Evolutionary conservation across 2,113 vertebrate species (phyloP).

Genomic region (Pygoscelis adeliae): DNA sequence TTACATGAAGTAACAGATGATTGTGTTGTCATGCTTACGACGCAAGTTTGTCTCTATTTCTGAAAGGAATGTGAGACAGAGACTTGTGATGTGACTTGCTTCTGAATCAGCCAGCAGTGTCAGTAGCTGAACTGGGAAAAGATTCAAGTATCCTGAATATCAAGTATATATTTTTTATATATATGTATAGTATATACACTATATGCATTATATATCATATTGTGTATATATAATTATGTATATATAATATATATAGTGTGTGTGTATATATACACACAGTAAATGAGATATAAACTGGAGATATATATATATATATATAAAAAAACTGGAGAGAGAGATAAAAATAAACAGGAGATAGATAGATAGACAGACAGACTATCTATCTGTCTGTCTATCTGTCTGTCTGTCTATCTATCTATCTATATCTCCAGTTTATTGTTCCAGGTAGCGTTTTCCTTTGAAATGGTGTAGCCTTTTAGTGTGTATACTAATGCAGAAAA

Average conservation of each 20-base stretch:
- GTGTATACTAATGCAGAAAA: neutral
- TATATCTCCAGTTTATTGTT: neutral
- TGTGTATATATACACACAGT: neutral
- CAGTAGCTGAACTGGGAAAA: neutral
- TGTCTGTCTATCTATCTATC: neutral
- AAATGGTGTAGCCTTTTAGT: neutral
- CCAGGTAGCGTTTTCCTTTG: neutral
- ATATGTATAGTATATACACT: neutral
- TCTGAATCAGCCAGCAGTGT: neutral
- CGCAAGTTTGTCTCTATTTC: neutral
- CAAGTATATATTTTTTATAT: neutral
- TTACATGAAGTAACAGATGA: neutral
- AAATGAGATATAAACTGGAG: neutral
- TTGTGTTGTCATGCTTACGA: neutral
- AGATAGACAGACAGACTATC: too few relatives aligned
- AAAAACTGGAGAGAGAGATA: neutral
- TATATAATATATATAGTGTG: neutral
- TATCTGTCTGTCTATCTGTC: fast-evolving
- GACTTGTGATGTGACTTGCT: neutral
- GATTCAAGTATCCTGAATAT: neutral
- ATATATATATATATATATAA: too few relatives aligned
- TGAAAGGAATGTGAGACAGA: neutral
- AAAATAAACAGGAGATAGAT: neutral
- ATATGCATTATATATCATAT: neutral
- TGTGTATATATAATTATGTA: neutral